Percentiles rank a stretch among this genome's conserved stretches.
Evolutionary conservation across 2,113 vertebrate species (phyloP).

Genomic region (Carassius gibelio): DNA sequence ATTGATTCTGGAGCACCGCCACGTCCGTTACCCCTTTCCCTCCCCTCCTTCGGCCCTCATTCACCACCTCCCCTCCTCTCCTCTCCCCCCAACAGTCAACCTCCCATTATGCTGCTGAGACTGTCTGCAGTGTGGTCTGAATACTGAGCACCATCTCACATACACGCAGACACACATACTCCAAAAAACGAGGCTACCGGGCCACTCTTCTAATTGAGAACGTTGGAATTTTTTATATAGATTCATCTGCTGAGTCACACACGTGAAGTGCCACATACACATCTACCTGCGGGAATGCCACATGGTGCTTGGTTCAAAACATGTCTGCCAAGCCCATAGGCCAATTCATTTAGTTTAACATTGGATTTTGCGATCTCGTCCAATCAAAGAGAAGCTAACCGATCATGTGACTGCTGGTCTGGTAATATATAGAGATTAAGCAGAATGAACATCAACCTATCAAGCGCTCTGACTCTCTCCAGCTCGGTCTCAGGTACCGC

Average conservation of each 20-base stretch:
- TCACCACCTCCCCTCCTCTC: slow-evolving; percentile 19
- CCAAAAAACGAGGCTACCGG: slow-evolving; percentile 4
- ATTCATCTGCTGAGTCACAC: slow-evolving; percentile 48
- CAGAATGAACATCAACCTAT: slow-evolving; percentile 23
- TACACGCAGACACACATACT: slow-evolving; percentile 53
- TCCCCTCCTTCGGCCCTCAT: slow-evolving; percentile 44
- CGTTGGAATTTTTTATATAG: slow-evolving; percentile 7
- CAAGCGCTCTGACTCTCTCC: slow-evolving; percentile 1
- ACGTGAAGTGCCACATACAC: not conserved
- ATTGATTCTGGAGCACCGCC: slow-evolving; percentile 82
- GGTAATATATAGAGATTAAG: slow-evolving; percentile 30
- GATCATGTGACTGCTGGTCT: slow-evolving; percentile 36
- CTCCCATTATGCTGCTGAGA: slow-evolving; percentile 74
- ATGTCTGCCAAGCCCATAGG: not conserved
- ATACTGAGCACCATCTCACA: slow-evolving; percentile 61
- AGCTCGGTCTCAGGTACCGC: slow-evolving; percentile 31
- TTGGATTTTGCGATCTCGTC: not conserved
- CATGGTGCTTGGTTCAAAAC: slow-evolving; percentile 12
- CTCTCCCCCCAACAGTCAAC: slow-evolving; percentile 60
- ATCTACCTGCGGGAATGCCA: not conserved
- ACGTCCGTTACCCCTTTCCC: slow-evolving; percentile 71
- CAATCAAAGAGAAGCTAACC: slow-evolving; percentile 9
- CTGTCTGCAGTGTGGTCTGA: slow-evolving; percentile 72
- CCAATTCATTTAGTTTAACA: not conserved
- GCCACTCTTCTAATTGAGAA: slow-evolving; percentile 19